phyloP scores from a whole-genome alignment of 2,113 vertebrate genomes.

The Chaenocephalus aceratus region DNA sequence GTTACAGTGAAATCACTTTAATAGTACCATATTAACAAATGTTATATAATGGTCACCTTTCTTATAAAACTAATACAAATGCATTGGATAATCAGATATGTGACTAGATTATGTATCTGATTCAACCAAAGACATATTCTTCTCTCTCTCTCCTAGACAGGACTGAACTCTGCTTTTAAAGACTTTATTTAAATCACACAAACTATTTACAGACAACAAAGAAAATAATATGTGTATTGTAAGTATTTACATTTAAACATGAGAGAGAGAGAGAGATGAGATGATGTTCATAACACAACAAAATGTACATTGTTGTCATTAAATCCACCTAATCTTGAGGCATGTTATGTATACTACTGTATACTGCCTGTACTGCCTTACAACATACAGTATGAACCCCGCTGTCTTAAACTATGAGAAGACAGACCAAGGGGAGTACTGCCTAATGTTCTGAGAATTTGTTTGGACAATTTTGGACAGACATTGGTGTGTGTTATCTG shows the following conservation, averaged over 20 bases:
- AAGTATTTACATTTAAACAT: too few relatives aligned
- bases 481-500: conserved; percentile 17
- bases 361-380: background rate
- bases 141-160: background rate
- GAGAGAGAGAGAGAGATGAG: background rate
- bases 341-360: background rate
- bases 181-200: background rate
- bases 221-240: background rate
- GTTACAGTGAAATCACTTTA: background rate
- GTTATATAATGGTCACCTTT: too few relatives aligned
- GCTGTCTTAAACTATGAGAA: background rate
- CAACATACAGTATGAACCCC: background rate
- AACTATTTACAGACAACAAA: background rate
- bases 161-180: background rate
- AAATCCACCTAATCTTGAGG: background rate
- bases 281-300: background rate
- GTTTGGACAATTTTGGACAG: background rate
- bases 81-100: background rate
- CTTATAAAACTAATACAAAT: background rate
- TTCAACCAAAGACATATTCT: background rate
- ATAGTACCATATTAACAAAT: background rate
- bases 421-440: background rate
- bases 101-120: background rate
- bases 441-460: background rate
- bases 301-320: background rate